These are phyloP conservation scores for Lasioglossum vierecki DNA, from an alignment of 2,888 invertebrate species.

Conservation along the genomic window DNA sequence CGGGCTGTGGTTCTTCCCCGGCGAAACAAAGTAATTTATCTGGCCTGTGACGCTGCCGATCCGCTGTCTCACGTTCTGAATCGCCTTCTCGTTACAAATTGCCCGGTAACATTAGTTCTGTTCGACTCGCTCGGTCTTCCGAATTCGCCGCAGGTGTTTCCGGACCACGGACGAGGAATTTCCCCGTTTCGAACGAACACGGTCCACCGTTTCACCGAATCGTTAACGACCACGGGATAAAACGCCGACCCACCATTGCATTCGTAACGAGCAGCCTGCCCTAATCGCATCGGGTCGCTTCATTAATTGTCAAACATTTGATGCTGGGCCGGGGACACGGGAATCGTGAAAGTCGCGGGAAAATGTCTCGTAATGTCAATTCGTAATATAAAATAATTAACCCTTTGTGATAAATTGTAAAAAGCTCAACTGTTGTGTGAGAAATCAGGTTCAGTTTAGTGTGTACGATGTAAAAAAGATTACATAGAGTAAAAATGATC, in stretches of 20 bases:
- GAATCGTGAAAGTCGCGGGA: background rate
- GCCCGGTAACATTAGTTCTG: slow-evolving; percentile 61
- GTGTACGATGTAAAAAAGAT: too few relatives aligned
- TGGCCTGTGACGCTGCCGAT: slow-evolving; percentile 53
- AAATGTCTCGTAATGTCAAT: background rate
- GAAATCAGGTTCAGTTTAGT: too few relatives aligned
- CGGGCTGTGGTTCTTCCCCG: slow-evolving; percentile 56
- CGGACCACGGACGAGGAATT: slow-evolving; percentile 45
- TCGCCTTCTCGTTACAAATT: slow-evolving; percentile 64
- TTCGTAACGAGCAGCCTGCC: background rate
- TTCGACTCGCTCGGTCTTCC: slow-evolving; percentile 54
- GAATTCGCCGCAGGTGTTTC: slow-evolving; percentile 63
- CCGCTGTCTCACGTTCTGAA: slow-evolving; percentile 55
- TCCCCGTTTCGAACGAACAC: background rate
- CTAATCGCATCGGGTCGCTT: background rate
- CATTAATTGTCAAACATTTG: background rate
- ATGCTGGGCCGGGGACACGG: background rate
- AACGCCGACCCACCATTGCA: background rate
- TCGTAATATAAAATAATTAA: too few relatives aligned
- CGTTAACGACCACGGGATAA: background rate
- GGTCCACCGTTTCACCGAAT: background rate
- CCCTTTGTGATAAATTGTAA: too few relatives aligned
- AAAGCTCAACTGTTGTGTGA: too few relatives aligned
- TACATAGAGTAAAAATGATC: too few relatives aligned
- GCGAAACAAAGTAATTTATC: slow-evolving; percentile 73